A percentile compares a stretch with the other conserved stretches of the same genome.
These are phyloP conservation scores for Tor tambroides DNA, from an alignment of 2,113 vertebrate species.

Conservation along the genomic window DNA sequence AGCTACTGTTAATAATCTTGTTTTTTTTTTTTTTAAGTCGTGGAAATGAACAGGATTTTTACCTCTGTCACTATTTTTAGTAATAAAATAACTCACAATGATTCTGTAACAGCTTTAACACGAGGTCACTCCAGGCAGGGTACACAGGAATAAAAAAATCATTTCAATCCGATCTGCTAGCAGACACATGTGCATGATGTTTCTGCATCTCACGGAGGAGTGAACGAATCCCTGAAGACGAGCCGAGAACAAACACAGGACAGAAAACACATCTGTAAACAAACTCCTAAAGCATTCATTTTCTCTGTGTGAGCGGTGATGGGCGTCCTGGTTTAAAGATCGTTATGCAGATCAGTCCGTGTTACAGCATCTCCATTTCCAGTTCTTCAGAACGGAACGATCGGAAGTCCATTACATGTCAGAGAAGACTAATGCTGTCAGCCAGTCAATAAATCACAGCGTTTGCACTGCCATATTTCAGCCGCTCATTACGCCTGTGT, in stretches of 20 bases:
- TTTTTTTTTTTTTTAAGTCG: background rate
- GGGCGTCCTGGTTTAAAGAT: slow-evolving; percentile 44
- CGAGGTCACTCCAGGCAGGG: background rate
- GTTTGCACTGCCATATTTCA: background rate
- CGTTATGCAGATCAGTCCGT: slow-evolving; percentile 53
- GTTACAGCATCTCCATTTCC: slow-evolving; percentile 42
- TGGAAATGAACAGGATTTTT: background rate
- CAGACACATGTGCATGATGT: no score
- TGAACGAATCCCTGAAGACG: no score
- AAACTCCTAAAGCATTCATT: background rate
- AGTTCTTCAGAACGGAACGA: slow-evolving; percentile 44
- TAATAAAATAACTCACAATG: background rate
- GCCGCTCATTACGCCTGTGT: slow-evolving; percentile 20
- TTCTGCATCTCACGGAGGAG: no score
- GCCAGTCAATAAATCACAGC: slow-evolving; percentile 46
- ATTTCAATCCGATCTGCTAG: background rate
- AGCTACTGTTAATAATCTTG: background rate
- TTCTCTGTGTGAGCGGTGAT: background rate
- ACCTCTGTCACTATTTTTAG: background rate
- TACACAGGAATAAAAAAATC: no score
- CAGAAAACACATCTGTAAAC: background rate
- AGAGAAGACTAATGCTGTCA: slow-evolving; percentile 57
- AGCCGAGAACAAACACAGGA: background rate
- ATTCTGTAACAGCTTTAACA: background rate
- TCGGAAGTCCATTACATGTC: slow-evolving; percentile 56